Evolutionary conservation across 92 coral and sea anemone genomes (phyloP).

Genomic region (Phymanthus crucifer): DNA sequence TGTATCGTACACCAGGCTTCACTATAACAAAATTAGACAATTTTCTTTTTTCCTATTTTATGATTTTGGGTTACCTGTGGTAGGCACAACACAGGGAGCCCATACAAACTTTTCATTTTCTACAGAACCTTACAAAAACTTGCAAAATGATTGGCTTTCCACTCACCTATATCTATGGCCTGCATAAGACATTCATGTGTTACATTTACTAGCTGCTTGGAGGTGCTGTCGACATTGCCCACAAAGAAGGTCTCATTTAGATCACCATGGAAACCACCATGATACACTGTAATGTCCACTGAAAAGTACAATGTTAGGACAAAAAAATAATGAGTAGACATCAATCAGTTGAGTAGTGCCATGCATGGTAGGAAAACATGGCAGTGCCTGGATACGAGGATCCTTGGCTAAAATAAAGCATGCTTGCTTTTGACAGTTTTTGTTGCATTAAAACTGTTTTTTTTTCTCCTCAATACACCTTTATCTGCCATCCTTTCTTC

Average conservation of each 20-base stretch:
- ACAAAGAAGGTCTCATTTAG: constrained; percentile 94
- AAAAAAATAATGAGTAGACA: not conserved
- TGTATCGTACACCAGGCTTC: constrained; percentile 93
- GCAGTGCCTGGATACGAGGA: too few relatives aligned
- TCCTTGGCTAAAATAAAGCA: too few relatives aligned
- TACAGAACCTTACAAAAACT: too few relatives aligned
- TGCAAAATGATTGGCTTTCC: too few relatives aligned
- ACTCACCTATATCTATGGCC: constrained; percentile 76
- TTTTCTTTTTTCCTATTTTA: not conserved
- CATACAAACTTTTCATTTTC: not conserved
- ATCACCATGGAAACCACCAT: constrained; percentile 94
- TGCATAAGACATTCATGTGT: constrained; percentile 86
- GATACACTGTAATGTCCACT: constrained; percentile 91
- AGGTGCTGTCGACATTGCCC: constrained; percentile 84
- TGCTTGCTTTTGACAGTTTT: too few relatives aligned
- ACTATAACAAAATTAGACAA: constrained; percentile 31
- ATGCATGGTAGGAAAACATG: too few relatives aligned
- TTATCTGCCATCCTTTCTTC: too few relatives aligned
- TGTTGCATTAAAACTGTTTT: too few relatives aligned
- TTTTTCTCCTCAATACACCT: too few relatives aligned
- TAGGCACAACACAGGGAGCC: not conserved
- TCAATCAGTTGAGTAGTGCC: too few relatives aligned
- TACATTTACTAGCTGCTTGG: constrained; percentile 77
- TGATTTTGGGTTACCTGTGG: not conserved
- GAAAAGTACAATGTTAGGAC: not conserved